Base-by-base conservation (phyloP, 2,797 vertebrate genomes). In the Thaleichthys pacificus region DNA sequence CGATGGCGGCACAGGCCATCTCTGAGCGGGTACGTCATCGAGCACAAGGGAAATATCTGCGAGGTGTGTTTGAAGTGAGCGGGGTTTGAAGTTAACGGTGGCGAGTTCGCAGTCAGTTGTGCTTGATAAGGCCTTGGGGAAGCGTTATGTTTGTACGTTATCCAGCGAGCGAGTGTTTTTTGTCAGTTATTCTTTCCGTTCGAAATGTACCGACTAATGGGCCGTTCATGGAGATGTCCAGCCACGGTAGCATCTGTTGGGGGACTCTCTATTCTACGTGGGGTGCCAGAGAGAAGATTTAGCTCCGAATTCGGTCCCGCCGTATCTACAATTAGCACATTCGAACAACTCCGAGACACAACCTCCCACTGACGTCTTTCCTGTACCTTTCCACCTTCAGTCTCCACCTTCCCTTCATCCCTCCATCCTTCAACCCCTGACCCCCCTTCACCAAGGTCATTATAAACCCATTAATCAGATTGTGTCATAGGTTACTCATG, bases 401-500 rank as follows among this genome's bases (percentile, higher is more conserved):
- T 77, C 64, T 61, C 76, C 11, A 8, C 5, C 26, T 49, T 35
- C 32, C 32, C 32, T 35, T 7, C 32, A 35, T 49, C 47, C 15
- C 21, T 14, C 7, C 75, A 77, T 65, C 79, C 68, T 77, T 82
- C 78, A 82, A 67, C 62, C 21, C 11, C 22, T 21, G 38, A 24
- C 38, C 75, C 77, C 66, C 79, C 68, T 76, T 80, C 78, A 81
- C 80, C 80, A 80, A 84, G 87, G 80, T 87, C 89, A 92, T 93
- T 93, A 93, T 88, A 91, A 92, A 89, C 75, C 82, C 86, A 92
- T 93, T 93, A 89, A 91, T 93, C 91, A 91, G 90, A 92, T 92
- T 90, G 88, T 92, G 92, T 93, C 92, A 93, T 91, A 86, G 90
- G 91, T 89, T 92, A 92, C 92, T 93, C 91, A 85, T 92, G 90